Evolutionary conservation across 1,140 invertebrate genomes (phyloP).

Genomic region (Agrilus planipennis): DNA sequence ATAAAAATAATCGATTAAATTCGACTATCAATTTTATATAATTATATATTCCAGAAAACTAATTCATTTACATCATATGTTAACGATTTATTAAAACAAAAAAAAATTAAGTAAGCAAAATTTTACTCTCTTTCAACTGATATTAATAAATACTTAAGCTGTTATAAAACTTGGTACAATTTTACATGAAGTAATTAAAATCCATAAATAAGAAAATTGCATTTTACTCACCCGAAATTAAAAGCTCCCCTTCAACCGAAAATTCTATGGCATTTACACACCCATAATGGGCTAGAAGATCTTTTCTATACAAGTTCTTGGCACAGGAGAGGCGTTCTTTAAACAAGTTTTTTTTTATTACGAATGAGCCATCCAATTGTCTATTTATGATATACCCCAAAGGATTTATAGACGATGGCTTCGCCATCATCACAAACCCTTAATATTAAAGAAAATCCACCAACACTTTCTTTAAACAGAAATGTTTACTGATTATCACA

Average conservation of each 20-base stretch:
- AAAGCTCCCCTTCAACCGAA: conserved; percentile 70
- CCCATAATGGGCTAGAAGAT: conserved; percentile 82
- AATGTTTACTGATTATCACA: conserved; percentile 1
- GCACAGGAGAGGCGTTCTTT: conserved; percentile 49
- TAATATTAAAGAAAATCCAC: neutral
- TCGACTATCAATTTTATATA: too few relatives aligned
- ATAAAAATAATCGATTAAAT: too few relatives aligned
- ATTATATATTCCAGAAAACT: too few relatives aligned
- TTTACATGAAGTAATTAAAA: too few relatives aligned
- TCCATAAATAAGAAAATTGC: too few relatives aligned
- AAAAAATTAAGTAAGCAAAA: too few relatives aligned
- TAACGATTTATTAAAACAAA: too few relatives aligned
- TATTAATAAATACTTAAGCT: too few relatives aligned
- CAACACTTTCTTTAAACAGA: neutral
- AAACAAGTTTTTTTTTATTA: conserved; percentile 44
- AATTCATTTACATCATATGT: too few relatives aligned
- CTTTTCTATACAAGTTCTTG: conserved; percentile 68
- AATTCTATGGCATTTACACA: conserved; percentile 97
- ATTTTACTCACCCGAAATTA: conserved; percentile 76
- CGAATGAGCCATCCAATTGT: conserved; percentile 37
- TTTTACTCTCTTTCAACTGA: too few relatives aligned
- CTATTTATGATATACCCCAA: conserved; percentile 37
- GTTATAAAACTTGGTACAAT: too few relatives aligned
- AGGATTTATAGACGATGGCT: conserved; percentile 36
- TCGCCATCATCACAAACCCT: conserved; percentile 30